These are phyloP conservation scores for Phocoena sinus DNA, from an alignment of 2,113 vertebrate species.

Conservation along the genomic window DNA sequence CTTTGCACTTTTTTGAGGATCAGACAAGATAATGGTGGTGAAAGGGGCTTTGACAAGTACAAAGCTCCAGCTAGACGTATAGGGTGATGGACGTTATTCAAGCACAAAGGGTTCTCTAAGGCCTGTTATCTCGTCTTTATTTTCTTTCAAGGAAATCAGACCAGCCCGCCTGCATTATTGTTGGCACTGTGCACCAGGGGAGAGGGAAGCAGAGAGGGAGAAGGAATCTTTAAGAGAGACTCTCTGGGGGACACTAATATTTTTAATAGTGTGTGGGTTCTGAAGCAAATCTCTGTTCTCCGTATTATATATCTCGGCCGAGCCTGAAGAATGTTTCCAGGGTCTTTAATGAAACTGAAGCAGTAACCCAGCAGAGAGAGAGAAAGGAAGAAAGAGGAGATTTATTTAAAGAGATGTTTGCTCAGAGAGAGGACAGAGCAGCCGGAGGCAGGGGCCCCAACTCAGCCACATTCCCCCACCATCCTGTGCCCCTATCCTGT, in stretches of 20 bases:
- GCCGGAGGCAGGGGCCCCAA: slow-evolving; percentile 54
- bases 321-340: slow-evolving; percentile 83
- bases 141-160: slow-evolving; percentile 78
- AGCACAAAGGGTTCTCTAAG: slow-evolving; percentile 72
- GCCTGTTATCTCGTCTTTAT: slow-evolving; percentile 79
- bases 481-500: neutral
- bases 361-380: slow-evolving; percentile 77
- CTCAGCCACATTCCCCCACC: neutral
- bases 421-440: slow-evolving; percentile 75
- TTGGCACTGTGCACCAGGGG: slow-evolving; percentile 75
- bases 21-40: slow-evolving; percentile 43
- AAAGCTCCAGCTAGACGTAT: slow-evolving; percentile 19
- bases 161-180: slow-evolving; percentile 81
- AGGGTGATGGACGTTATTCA: slow-evolving; percentile 43
- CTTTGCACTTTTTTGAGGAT: slow-evolving; percentile 36
- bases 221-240: slow-evolving; percentile 82
- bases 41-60: slow-evolving; percentile 41
- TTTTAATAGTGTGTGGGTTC: slow-evolving; percentile 87
- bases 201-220: slow-evolving; percentile 79
- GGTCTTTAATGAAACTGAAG: slow-evolving; percentile 85
- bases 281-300: slow-evolving; percentile 88
- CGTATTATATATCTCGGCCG: slow-evolving; percentile 83
- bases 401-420: slow-evolving; percentile 83
- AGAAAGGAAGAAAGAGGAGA: slow-evolving; percentile 75
- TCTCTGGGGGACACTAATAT: slow-evolving; percentile 84